Base-by-base conservation (phyloP, 1,140 invertebrate species). In the Oedothorax gibbosus region DNA sequence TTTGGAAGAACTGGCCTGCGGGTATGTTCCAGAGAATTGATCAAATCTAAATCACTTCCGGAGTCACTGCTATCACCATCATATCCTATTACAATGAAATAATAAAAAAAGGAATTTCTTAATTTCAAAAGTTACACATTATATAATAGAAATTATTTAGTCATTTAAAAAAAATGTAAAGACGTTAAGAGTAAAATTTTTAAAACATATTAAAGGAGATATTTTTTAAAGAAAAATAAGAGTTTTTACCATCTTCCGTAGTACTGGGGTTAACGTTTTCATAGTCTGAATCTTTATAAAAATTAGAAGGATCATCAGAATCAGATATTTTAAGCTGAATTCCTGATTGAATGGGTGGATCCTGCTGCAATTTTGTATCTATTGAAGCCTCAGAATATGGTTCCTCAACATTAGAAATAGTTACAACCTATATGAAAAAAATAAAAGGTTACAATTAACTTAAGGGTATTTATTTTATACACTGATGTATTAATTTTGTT, bases 21-120 rank as follows among this genome's bases (percentile, higher is more conserved):
- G 62, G 90, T 91, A 35, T 35, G 35, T 81, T 93, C 92, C 6
- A 93, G 87, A 76, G 93, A 91, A 76, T 89, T 89, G 10, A 93
- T 87, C 92, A 93, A 94, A 64, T 92, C 91, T 86, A 91, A 93
- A 81, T 94, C 93, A 80, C 93, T 92, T 51, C 93, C 93, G 73
- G 90, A 91, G 82, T 93, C 92, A 90, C 92, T 93, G 60, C 92
- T 92, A 85, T 93, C 93, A 2, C 93, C 93, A 82, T 94, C 93
- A 89, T 93, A 93, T 51, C 91, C 92, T 89, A 35, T 20, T 77
- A 60, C 6, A 60, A 14, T 35, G 5, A 2, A 35, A 35, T 35
- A 35, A n/a, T n/a, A n/a, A n/a, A 57, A 57, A 57, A 57, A 15
- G 56, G 56, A 57, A 57, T 57, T 11, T 11, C 56, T 57, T 57